phyloP scores from a whole-genome alignment of 2,113 vertebrate genomes.

The Azemiops feae region DNA sequence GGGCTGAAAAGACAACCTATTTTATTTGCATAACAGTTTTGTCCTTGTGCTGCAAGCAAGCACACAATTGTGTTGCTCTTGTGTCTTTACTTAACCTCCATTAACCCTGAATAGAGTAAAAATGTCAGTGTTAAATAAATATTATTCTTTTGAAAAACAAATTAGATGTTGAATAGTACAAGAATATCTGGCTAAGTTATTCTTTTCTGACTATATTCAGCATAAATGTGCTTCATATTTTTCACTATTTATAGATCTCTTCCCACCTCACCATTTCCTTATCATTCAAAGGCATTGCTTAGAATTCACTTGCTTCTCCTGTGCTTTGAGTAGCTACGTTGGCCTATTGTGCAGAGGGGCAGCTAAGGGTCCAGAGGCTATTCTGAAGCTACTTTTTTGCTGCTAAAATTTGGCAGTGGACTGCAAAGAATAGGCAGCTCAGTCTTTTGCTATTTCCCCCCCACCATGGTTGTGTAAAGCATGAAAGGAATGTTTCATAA shows the following conservation, averaged over 20 bases:
- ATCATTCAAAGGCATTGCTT: background rate
- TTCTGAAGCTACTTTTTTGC: background rate
- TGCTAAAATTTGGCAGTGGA: background rate
- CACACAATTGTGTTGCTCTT: conserved; percentile 56
- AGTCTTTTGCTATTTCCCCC: background rate
- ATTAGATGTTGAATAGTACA: conserved; percentile 51
- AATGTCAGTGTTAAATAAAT: conserved; percentile 65
- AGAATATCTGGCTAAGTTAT: conserved; percentile 35
- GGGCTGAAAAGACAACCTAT: conserved; percentile 56
- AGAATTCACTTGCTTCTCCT: background rate
- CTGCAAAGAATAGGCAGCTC: background rate
- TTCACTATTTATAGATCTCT: conserved; percentile 3
- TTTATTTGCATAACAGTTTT: conserved; percentile 56
- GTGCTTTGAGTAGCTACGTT: background rate
- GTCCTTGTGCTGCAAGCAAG: conserved; percentile 58
- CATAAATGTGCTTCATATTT: conserved; percentile 15
- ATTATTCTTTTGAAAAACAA: conserved; percentile 62
- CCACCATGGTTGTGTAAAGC: background rate
- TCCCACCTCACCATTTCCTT: background rate
- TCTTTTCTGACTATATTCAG: conserved; percentile 5
- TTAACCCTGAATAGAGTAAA: conserved; percentile 60
- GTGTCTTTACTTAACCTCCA: conserved; percentile 69
- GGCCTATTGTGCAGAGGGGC: background rate
- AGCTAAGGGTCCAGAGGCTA: background rate
- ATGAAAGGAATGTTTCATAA: background rate